A percentile compares a stretch with the other conserved stretches of the same genome.
Evolutionary conservation across 2,113 vertebrate species (phyloP).

Genomic region (Tyto alba): DNA sequence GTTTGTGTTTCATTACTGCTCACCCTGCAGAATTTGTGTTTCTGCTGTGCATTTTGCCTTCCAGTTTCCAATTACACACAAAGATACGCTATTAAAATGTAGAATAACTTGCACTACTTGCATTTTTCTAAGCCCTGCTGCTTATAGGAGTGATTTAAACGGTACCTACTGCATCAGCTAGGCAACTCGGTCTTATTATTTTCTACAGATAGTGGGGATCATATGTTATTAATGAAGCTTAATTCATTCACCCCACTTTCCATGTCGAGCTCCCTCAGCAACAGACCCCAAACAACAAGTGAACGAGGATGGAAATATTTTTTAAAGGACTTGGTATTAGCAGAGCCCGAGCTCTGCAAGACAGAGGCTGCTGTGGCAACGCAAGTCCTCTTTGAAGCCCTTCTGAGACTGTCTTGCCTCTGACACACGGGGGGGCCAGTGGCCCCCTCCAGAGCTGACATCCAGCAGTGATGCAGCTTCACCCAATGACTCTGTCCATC

Average conservation of each 20-base stretch:
- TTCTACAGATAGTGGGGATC: not conserved
- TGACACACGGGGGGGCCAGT: fast-evolving
- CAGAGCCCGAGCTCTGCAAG: not conserved
- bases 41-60: not conserved
- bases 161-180: not conserved
- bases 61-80: not conserved
- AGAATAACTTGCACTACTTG: not conserved
- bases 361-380: not conserved
- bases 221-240: not conserved
- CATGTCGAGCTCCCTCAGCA: not conserved
- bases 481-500: not conserved
- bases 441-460: not conserved
- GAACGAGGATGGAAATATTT: not conserved
- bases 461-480: not conserved
- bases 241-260: not conserved
- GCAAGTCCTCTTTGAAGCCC: not conserved
- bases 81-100: not conserved
- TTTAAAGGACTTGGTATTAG: not conserved
- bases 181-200: not conserved
- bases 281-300: not conserved
- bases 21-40: not conserved
- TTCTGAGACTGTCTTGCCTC: not conserved
- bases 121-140: not conserved
- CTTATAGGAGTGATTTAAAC: not conserved
- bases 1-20: not conserved